These are phyloP conservation scores for Cecidostiba fungosa DNA, from an alignment of 2,888 invertebrate genomes.

Conservation along the genomic window DNA sequence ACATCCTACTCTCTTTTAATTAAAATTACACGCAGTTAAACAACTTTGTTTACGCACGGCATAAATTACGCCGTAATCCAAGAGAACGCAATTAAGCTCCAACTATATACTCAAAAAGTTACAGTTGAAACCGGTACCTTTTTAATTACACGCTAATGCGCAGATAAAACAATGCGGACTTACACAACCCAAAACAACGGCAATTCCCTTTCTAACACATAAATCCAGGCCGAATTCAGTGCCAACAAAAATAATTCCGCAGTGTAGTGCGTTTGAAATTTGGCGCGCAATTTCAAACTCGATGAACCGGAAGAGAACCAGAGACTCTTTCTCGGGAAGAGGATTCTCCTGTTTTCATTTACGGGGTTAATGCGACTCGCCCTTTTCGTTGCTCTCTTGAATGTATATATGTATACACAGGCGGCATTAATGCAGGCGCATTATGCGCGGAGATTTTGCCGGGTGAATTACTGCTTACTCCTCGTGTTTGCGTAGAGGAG, in stretches of 20 bases:
- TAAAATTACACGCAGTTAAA: no score
- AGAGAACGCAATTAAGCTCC: no score
- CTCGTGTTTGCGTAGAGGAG: not conserved
- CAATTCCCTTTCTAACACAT: no score
- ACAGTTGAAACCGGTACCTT: no score
- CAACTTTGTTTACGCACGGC: no score
- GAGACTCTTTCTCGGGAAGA: not conserved
- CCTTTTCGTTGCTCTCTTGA: not conserved
- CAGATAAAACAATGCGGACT: no score
- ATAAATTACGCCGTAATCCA: no score
- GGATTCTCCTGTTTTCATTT: slow-evolving; percentile 16
- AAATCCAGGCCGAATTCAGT: no score
- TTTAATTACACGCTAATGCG: no score
- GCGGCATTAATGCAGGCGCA: not conserved
- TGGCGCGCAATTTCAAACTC: slow-evolving; percentile 31
- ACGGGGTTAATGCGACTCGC: not conserved
- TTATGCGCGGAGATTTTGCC: slow-evolving; percentile 7
- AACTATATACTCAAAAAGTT: no score
- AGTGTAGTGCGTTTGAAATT: not conserved
- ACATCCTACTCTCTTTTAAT: no score
- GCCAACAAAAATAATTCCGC: not conserved
- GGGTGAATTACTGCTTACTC: not conserved
- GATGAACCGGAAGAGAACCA: slow-evolving; percentile 27
- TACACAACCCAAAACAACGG: no score
- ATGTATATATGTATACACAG: not conserved